Percentiles rank a stretch among this genome's conserved stretches.
Evolutionary conservation across 2,113 vertebrate genomes (phyloP).

Genomic region (Ciconia boyciana): DNA sequence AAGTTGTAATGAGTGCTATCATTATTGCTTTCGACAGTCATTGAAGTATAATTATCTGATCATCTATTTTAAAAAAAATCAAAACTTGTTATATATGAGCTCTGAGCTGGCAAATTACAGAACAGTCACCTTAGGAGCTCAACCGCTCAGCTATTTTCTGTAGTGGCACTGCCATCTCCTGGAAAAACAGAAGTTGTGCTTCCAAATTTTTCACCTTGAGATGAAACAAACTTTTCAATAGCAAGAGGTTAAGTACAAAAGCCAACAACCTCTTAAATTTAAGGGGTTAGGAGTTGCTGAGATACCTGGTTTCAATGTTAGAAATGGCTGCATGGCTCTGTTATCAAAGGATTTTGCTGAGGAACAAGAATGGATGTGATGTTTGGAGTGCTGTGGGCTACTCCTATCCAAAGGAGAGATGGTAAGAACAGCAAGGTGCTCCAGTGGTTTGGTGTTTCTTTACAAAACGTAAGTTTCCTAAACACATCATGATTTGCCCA

Average conservation of each 20-base stretch:
- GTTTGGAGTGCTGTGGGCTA: neutral
- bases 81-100: constrained; percentile 39
- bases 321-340: neutral
- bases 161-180: constrained; percentile 70
- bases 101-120: constrained; percentile 30
- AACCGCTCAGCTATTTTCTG: neutral
- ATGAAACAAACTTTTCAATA: constrained; percentile 17
- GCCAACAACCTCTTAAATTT: neutral
- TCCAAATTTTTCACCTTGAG: neutral
- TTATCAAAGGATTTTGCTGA: neutral
- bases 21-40: constrained; percentile 68
- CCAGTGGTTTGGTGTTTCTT: neutral
- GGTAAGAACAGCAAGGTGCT: neutral
- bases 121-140: constrained; percentile 2
- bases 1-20: constrained; percentile 68
- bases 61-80: constrained; percentile 30
- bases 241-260: neutral
- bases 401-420: neutral
- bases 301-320: neutral
- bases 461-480: neutral
- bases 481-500: neutral
- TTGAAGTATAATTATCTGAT: constrained; percentile 67
- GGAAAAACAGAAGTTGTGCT: constrained; percentile 26
- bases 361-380: neutral
- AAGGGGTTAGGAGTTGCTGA: neutral